Evolutionary conservation across 1,140 invertebrate species (phyloP), one percentile per base, ranked within the genome.

Genomic region (Neoseiulus cucumeris): DNA sequence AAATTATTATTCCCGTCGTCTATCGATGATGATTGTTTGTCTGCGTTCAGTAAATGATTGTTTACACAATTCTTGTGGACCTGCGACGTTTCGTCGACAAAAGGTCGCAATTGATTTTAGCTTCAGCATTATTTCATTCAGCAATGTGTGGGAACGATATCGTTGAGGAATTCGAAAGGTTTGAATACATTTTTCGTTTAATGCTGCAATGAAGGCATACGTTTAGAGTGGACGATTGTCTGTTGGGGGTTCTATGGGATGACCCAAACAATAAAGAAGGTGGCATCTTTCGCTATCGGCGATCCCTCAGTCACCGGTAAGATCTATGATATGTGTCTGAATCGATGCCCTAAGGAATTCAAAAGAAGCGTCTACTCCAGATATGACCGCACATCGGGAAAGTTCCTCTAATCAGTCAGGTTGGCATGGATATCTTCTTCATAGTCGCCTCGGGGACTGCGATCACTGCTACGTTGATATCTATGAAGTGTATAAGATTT

Each of bases 61-160:
- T 59, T 59, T 59, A 25, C 51, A 59, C 51, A 59, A 59, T 59
- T 59, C 51, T 59, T 59, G 51, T 59, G 51, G 51, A 59, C 51
- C 51, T 9, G 33, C 4, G 33, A 39, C 33, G 33, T 39, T 39
- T 39, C 33, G 33, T 39, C 33, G 33, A 4, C 33, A 39, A 9
- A 39, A 39, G 33, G 33, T 39, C 33, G 33, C 33, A 39, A 39
- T 39, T 39, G 33, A 39, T 39, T 39, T 39, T 39, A 4, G 33
- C 33, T 39, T 9, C 33, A 9, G 33, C 33, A 39, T 6, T 39
- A 39, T 39, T 39, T 39, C 33, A 39, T 39, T 9, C 4, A 9
- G 33, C 33, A 39, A 39, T 39, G 9, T 25, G 6, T 25, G 14
- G 14, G 45, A 47, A 25, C 18, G 14, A 25, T 33, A 33, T 20